Conservation (phyloP, 2,113 vertebrate genomes). For the Hyperoodon ampullatus region DNA sequence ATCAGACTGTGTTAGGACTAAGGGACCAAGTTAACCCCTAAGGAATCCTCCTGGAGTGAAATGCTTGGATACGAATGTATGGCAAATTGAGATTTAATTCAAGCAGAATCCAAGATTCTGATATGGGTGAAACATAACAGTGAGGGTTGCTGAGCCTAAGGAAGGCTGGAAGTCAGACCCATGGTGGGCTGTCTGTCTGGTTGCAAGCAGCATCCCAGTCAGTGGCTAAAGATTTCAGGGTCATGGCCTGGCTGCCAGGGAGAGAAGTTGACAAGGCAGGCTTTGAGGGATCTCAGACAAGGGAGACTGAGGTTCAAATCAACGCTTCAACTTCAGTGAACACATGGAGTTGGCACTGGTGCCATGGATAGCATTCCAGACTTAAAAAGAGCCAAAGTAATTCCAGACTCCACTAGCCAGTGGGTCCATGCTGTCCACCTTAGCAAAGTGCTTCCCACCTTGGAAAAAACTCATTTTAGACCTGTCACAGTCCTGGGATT, state of each 20-base stretch:
- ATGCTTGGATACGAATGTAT: neutral
- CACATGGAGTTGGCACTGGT: neutral
- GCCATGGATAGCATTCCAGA: neutral
- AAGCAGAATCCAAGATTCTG: neutral
- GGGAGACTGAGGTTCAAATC: neutral
- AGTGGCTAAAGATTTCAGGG: neutral
- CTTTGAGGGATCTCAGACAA: neutral
- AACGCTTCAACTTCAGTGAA: neutral
- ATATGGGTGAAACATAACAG: neutral
- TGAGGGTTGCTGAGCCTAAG: neutral
- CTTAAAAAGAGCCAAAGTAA: neutral
- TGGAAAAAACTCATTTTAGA: neutral
- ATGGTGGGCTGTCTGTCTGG: neutral
- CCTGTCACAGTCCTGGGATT: neutral
- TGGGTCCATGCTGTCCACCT: neutral
- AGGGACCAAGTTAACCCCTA: neutral
- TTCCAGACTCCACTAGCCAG: neutral
- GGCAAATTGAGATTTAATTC: neutral
- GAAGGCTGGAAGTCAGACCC: neutral
- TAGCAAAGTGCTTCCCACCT: neutral
- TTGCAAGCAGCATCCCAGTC: neutral
- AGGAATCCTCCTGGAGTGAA: neutral
- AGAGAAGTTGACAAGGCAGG: neutral
- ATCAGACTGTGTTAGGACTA: neutral
- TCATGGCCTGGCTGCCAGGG: neutral